Evolutionary conservation across 2,888 invertebrate species (phyloP).

Genomic region (Pyrrhosoma nymphula): DNA sequence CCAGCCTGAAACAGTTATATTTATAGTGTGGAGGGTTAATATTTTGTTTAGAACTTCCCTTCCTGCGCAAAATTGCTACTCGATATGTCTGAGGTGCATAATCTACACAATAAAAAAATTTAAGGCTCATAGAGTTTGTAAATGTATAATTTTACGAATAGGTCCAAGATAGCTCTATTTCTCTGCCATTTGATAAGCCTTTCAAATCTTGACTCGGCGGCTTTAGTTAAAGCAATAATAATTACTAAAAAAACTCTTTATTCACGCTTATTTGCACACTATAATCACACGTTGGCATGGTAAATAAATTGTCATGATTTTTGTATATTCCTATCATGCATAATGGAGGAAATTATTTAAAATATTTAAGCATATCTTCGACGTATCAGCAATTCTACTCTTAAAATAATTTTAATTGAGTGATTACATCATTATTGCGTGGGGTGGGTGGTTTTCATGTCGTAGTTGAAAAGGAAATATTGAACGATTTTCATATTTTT

Average conservation of each 20-base stretch:
- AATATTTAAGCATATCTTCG: neutral
- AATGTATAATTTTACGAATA: too few species aligned
- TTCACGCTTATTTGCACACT: neutral
- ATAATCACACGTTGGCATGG: constrained; percentile 1
- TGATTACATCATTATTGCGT: constrained; percentile 20
- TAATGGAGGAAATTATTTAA: neutral
- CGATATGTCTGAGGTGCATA: too few species aligned
- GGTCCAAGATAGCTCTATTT: too few species aligned
- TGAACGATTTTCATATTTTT: neutral
- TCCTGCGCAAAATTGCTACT: too few species aligned
- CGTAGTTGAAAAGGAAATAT: neutral
- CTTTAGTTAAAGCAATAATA: neutral
- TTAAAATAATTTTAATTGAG: neutral
- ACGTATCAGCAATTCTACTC: neutral
- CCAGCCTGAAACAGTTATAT: too few species aligned
- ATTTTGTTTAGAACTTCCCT: too few species aligned
- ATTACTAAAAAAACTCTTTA: neutral
- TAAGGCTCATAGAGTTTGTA: too few species aligned
- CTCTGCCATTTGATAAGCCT: neutral
- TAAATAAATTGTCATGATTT: neutral
- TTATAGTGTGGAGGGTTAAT: too few species aligned
- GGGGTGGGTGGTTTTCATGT: neutral
- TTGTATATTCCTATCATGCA: neutral
- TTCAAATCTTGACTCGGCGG: neutral
- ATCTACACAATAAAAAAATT: too few species aligned